Conservation (phyloP, 2,888 invertebrate species). For the Helleia helle region DNA sequence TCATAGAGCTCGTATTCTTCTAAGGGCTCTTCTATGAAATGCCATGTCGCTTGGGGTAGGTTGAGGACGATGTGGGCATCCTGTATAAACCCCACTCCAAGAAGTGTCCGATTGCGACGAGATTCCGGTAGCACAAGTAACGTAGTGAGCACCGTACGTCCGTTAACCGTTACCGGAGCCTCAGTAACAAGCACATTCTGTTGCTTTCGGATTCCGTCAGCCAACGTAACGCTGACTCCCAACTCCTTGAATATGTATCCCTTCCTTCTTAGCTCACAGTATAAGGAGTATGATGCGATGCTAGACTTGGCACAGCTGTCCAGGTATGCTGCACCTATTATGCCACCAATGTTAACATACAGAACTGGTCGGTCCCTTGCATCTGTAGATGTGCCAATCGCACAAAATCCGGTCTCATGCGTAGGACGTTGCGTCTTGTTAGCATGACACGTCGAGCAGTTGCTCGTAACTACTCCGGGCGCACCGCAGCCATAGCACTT, state of each 20-base stretch:
- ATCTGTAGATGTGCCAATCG: slow-evolving; percentile 10
- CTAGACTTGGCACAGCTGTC: slow-evolving; percentile 18
- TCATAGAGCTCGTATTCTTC: slow-evolving; percentile 9
- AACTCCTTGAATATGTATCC: slow-evolving; percentile 10
- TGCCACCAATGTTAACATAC: slow-evolving; percentile 10
- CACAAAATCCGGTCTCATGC: slow-evolving; percentile 13
- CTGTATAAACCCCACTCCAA: slow-evolving; percentile 22
- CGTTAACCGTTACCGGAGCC: slow-evolving; percentile 11
- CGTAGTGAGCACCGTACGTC: slow-evolving; percentile 16
- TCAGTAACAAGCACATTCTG: slow-evolving; percentile 10
- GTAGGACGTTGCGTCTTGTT: not conserved
- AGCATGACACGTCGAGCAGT: slow-evolving; percentile 13
- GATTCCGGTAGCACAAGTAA: slow-evolving; percentile 23
- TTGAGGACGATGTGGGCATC: slow-evolving; percentile 11
- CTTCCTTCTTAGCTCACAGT: slow-evolving; percentile 1
- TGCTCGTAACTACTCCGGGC: slow-evolving; percentile 15
- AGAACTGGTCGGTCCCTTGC: slow-evolving; percentile 14
- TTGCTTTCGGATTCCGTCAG: slow-evolving; percentile 13
- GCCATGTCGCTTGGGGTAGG: slow-evolving; percentile 12
- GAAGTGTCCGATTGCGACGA: slow-evolving; percentile 17
- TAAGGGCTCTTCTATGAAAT: slow-evolving; percentile 9
- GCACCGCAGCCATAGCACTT: slow-evolving; percentile 18
- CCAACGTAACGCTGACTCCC: slow-evolving; percentile 13
- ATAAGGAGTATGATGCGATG: slow-evolving; percentile 17
- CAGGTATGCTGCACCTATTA: slow-evolving; percentile 10